Evolutionary conservation across 2,888 invertebrate genomes (phyloP).

Genomic region (Yponomeuta cagnagella): DNA sequence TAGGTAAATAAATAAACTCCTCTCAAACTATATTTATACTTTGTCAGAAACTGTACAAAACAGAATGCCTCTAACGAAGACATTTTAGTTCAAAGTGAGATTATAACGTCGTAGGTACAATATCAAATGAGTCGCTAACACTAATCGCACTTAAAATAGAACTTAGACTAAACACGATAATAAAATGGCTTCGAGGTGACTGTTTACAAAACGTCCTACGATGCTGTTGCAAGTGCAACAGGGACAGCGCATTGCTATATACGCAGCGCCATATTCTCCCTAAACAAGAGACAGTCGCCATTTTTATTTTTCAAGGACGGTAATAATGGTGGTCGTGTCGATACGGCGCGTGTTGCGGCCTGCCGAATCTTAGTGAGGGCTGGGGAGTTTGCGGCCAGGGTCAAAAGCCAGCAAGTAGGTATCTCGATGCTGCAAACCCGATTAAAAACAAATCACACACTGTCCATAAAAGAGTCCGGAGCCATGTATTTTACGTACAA

Average conservation of each 20-base stretch:
- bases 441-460: constrained; percentile 68
- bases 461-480: constrained; percentile 32
- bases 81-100: constrained; percentile 47
- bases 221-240: constrained; percentile 8
- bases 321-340: constrained; percentile 63
- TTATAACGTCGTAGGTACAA: constrained; percentile 66
- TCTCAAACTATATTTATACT: constrained; percentile 59
- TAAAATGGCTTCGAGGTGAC: constrained; percentile 63
- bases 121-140: constrained; percentile 52
- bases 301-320: constrained; percentile 50
- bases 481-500: constrained; percentile 32
- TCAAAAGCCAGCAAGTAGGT: constrained; percentile 76
- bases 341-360: constrained; percentile 61
- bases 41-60: constrained; percentile 64
- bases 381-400: constrained; percentile 65
- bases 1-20: constrained; percentile 51
- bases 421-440: constrained; percentile 76
- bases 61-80: constrained; percentile 39
- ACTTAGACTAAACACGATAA: constrained; percentile 63
- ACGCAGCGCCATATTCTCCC: not conserved
- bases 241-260: not conserved
- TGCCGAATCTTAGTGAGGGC: constrained; percentile 68
- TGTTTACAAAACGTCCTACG: constrained; percentile 42
- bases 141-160: constrained; percentile 48
- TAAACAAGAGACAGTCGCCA: constrained; percentile 1